phyloP scores from a whole-genome alignment of 2,888 invertebrate genomes.

The Lordiphosa andalusiaca region DNA sequence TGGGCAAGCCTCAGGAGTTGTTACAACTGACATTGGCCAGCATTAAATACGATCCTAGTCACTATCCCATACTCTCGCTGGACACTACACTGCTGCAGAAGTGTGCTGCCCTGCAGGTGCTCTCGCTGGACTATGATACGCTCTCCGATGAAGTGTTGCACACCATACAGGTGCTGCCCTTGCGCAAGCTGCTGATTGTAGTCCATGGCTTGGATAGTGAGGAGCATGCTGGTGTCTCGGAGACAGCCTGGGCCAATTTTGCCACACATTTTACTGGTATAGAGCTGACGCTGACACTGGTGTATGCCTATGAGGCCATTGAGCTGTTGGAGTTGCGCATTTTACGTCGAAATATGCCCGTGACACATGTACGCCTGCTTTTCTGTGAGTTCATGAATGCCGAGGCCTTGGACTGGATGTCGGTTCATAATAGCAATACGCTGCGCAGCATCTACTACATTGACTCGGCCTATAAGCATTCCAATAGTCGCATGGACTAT shows the following conservation, averaged over 20 bases:
- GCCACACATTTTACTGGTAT: slow-evolving; percentile 76
- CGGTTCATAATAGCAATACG: slow-evolving; percentile 76
- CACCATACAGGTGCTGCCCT: slow-evolving; percentile 77
- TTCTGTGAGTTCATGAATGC: slow-evolving; percentile 84
- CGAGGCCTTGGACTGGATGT: slow-evolving; percentile 79
- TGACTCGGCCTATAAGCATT: slow-evolving; percentile 78
- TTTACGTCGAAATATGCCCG: slow-evolving; percentile 85
- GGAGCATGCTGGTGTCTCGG: slow-evolving; percentile 84
- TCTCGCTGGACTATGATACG: slow-evolving; percentile 79
- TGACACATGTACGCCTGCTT: slow-evolving; percentile 86
- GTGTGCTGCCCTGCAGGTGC: slow-evolving; percentile 83
- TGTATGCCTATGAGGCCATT: slow-evolving; percentile 87
- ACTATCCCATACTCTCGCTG: slow-evolving; percentile 82
- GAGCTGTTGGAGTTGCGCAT: slow-evolving; percentile 84
- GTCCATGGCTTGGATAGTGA: slow-evolving; percentile 85
- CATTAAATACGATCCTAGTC: slow-evolving; percentile 87
- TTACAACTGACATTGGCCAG: slow-evolving; percentile 86
- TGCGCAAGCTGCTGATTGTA: slow-evolving; percentile 85
- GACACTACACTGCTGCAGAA: slow-evolving; percentile 83
- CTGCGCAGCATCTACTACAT: slow-evolving; percentile 79
- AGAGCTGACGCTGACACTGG: slow-evolving; percentile 78
- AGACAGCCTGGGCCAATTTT: slow-evolving; percentile 84
- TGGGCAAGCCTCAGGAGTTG: slow-evolving; percentile 82
- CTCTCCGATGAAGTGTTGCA: slow-evolving; percentile 78
- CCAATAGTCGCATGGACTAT: slow-evolving; percentile 47